These are phyloP conservation scores for Onychostruthus taczanowskii DNA, from an alignment of 2,113 vertebrate genomes.

Conservation along the genomic window DNA sequence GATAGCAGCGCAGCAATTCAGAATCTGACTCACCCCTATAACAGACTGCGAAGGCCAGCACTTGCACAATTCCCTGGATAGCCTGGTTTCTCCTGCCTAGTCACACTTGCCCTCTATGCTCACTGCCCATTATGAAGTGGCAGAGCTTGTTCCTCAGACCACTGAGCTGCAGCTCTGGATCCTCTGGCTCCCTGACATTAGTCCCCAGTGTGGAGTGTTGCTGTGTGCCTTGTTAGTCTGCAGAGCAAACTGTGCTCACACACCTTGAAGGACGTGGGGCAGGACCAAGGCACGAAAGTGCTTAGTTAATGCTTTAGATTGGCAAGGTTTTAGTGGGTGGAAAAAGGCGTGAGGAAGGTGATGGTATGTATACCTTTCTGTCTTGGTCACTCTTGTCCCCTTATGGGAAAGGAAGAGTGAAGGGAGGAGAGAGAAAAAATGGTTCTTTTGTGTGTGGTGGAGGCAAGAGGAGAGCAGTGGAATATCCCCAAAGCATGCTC, in stretches of 20 bases:
- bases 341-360: background rate
- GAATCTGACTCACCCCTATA: background rate
- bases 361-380: background rate
- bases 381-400: background rate
- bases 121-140: background rate
- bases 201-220: background rate
- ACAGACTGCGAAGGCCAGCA: background rate
- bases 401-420: background rate
- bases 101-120: background rate
- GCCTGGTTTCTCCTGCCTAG: background rate
- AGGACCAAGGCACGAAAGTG: background rate
- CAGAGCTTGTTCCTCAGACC: slow-evolving; percentile 13
- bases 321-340: background rate
- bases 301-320: background rate
- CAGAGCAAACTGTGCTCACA: background rate
- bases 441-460: background rate
- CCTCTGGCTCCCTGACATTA: accelerated
- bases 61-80: background rate
- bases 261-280: background rate
- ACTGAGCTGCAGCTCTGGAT: slow-evolving; percentile 25
- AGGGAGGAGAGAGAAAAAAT: background rate
- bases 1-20: slow-evolving; percentile 14
- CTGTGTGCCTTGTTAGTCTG: background rate
- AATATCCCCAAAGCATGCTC: background rate
- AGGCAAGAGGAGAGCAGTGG: background rate